Conservation (phyloP, 2,797 vertebrate species). For the Sebastes minor region DNA sequence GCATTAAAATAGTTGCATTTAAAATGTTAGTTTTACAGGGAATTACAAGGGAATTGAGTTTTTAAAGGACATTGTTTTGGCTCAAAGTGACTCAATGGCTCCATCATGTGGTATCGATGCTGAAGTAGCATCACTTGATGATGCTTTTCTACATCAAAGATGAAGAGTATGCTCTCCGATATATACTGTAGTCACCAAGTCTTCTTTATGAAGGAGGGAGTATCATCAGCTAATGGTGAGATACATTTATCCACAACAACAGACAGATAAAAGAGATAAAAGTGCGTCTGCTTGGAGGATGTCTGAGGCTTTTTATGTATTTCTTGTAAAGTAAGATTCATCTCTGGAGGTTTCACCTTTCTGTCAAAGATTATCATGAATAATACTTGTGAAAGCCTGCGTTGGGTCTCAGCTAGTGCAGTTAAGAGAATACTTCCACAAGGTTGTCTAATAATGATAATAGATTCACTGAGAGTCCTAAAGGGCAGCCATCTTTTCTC, state of each 20-base stretch:
- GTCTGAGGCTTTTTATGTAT: constrained; percentile 29
- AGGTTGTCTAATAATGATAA: constrained; percentile 1
- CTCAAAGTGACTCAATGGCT: background rate
- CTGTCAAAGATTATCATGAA: constrained; percentile 4
- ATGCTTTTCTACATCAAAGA: background rate
- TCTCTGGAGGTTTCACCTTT: background rate
- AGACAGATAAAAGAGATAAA: constrained; percentile 8
- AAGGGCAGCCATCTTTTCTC: background rate
- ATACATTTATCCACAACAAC: constrained; percentile 32
- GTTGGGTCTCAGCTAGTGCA: background rate
- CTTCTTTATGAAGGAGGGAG: background rate
- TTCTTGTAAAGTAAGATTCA: constrained; percentile 2
- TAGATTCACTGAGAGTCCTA: background rate
- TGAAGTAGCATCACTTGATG: background rate
- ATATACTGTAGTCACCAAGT: background rate
- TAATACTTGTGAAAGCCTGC: background rate
- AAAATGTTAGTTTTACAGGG: background rate
- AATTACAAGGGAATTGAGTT: background rate
- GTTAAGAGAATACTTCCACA: background rate
- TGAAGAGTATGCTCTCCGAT: background rate
- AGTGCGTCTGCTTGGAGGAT: constrained; percentile 6
- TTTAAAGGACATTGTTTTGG: background rate
- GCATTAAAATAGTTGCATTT: background rate
- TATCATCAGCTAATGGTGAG: background rate
- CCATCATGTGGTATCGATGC: constrained; percentile 13